Percentiles rank a stretch among this genome's conserved stretches.
phyloP scores from a whole-genome alignment of 2,888 invertebrate genomes.

The Drosophila melanocephala region DNA sequence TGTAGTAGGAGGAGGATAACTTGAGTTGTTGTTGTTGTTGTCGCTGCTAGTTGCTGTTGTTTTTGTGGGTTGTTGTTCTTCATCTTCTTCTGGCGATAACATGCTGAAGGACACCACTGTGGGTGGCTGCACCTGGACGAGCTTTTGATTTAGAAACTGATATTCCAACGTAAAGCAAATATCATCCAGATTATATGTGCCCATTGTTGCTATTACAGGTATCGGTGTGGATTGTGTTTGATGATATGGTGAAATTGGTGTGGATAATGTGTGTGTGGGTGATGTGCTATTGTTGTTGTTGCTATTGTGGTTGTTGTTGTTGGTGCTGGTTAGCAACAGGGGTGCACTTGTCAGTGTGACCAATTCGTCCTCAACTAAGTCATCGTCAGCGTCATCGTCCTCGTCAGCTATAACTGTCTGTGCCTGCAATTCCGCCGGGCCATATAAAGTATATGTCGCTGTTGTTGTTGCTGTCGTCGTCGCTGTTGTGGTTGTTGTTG shows the following conservation, averaged over 20 bases:
- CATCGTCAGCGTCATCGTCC: conserved; percentile 35
- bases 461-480: conserved; percentile 39
- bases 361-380: conserved; percentile 58
- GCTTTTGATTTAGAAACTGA: conserved; percentile 83
- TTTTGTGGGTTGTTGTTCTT: conserved; percentile 23
- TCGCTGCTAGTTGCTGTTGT: conserved; percentile 29
- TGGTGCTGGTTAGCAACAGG: conserved; percentile 54
- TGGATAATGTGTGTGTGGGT: conserved; percentile 35
- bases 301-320: conserved; percentile 29
- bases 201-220: conserved; percentile 53
- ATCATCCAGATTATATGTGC: conserved; percentile 69
- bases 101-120: conserved; percentile 75
- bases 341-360: conserved; percentile 65
- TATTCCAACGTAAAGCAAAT: conserved; percentile 84
- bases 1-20: conserved; percentile 20
- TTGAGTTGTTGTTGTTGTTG: conserved; percentile 37
- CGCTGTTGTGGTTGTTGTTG: conserved; percentile 63
- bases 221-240: conserved; percentile 30
- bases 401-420: conserved; percentile 26
- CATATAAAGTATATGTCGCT: conserved; percentile 61
- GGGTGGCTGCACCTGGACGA: conserved; percentile 84
- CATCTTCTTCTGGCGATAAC: conserved; percentile 50
- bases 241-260: conserved; percentile 48
- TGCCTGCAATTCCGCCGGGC: conserved; percentile 37
- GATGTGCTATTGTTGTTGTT: conserved; percentile 36